These are phyloP conservation scores for Capromys pilorides DNA, from an alignment of 2,797 vertebrate species.

Conservation along the genomic window DNA sequence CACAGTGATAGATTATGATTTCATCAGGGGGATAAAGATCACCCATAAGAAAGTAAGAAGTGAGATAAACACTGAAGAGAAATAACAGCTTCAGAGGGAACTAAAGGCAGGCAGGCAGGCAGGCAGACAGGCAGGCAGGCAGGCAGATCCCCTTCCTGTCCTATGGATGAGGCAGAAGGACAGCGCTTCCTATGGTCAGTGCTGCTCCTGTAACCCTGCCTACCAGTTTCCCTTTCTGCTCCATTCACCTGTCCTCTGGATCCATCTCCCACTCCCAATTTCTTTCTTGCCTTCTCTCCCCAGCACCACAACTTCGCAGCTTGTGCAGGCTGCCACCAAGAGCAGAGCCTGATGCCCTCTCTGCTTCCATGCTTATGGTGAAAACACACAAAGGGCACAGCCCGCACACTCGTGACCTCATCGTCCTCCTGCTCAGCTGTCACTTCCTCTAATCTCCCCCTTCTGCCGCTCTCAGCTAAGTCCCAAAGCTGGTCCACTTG, in stretches of 20 bases:
- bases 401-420: neutral
- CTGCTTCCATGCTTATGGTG: neutral
- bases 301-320: neutral
- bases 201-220: neutral
- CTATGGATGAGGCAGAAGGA: neutral
- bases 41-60: constrained; percentile 26
- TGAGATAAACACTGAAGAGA: constrained; percentile 37
- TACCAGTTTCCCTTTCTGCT: neutral
- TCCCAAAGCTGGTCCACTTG: constrained; percentile 27
- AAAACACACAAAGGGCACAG: neutral
- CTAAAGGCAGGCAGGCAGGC: constrained; percentile 43
- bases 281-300: neutral
- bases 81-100: neutral
- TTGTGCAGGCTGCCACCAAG: too few relatives aligned
- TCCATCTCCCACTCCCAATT: neutral
- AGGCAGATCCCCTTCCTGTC: constrained; percentile 35
- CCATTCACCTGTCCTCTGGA: neutral
- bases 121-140: neutral
- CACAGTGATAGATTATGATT: constrained; percentile 65
- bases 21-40: constrained; percentile 1
- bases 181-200: neutral
- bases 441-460: neutral
- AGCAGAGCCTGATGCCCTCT: neutral
- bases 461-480: neutral
- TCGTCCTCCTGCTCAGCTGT: neutral